Conservation (phyloP, 1,140 invertebrate species). For the Meloidogyne floridensis region DNA sequence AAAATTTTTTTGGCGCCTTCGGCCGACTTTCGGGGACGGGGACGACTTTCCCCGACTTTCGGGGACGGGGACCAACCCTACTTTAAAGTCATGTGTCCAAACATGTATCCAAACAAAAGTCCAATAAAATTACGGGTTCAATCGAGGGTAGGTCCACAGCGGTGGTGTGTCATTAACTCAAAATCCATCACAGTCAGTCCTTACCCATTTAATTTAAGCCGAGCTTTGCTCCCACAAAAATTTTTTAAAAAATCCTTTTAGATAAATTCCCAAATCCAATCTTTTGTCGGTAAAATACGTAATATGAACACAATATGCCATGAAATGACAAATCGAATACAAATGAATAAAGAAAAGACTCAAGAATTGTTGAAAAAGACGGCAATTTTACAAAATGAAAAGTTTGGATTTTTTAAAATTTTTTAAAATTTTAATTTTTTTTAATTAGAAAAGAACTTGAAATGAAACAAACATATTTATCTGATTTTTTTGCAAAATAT, state of each 20-base stretch:
- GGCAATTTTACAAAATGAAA: slow-evolving; percentile 56
- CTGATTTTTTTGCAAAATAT: slow-evolving; percentile 60
- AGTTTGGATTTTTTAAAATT: slow-evolving; percentile 39
- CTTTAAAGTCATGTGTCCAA: too few relatives aligned
- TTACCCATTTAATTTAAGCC: too few relatives aligned
- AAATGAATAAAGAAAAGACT: slow-evolving; percentile 62
- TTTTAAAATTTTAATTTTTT: slow-evolving; percentile 18
- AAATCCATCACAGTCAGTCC: too few relatives aligned
- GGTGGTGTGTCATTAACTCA: too few relatives aligned
- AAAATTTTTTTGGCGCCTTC: too few relatives aligned
- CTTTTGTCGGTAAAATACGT: slow-evolving; percentile 57
- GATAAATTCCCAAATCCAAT: slow-evolving; percentile 58
- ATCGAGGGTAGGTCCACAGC: too few relatives aligned
- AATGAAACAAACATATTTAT: slow-evolving; percentile 55
- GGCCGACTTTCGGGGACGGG: too few relatives aligned
- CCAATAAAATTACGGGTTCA: too few relatives aligned
- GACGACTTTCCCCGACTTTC: too few relatives aligned
- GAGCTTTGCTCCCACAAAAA: too few relatives aligned
- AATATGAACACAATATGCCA: slow-evolving; percentile 60
- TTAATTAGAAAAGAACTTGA: slow-evolving; percentile 44
- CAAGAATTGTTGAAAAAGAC: slow-evolving; percentile 59
- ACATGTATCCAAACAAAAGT: too few relatives aligned
- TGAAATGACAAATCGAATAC: slow-evolving; percentile 59
- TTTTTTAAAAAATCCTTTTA: background rate
- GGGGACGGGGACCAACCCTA: too few relatives aligned